Base-by-base conservation (phyloP, 2,113 vertebrate species). In the Asarcornis scutulata region DNA sequence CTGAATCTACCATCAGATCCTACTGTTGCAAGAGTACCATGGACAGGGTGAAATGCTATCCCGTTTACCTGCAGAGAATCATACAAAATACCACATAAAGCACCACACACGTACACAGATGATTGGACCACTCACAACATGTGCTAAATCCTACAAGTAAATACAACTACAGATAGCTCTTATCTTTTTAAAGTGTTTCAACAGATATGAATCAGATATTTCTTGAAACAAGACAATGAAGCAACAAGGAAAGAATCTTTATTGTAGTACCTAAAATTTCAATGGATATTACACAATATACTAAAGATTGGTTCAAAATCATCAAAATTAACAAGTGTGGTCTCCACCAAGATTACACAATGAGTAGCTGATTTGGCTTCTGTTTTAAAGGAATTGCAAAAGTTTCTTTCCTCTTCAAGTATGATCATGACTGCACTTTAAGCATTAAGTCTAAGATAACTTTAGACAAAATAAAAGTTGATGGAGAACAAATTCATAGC, bases 1-100 rank as follows among this genome's bases (percentile, higher is more conserved):
- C 99, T 99, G 98, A 99, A 99, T 91, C 99, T 98, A 0, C 99
- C 99, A 25, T 99, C 99, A 26, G 99, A 99, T 9, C 99, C 99
- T 38, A 99, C 99, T 1, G 99, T 99, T 8, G 99, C 98, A 93
- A 99, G 98, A 3, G 99, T 99, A 55, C 99, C 99, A 0, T 99
- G 99, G 74, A 99, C 99, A 52, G 99, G 99, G 89, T 99, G 99
- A 97, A 99, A 99, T 6, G 99, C 98, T 36, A 99, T 99, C 14
- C 99, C 99, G 6, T 99, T 99, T 6, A 99, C 99, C 99, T 99
- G 96, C 42, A 72, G 34, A 72, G 34, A 82, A 6, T 2, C 18
- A 82, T 0, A 63, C 1, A 59, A 11, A 56, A 4, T 8, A 15
- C 63, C 13, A 69, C 2, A 42, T 53, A 2, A 62, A 80, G 44